Conservation (phyloP, 2,888 invertebrate genomes). For the Cheiracanthium punctorium region DNA sequence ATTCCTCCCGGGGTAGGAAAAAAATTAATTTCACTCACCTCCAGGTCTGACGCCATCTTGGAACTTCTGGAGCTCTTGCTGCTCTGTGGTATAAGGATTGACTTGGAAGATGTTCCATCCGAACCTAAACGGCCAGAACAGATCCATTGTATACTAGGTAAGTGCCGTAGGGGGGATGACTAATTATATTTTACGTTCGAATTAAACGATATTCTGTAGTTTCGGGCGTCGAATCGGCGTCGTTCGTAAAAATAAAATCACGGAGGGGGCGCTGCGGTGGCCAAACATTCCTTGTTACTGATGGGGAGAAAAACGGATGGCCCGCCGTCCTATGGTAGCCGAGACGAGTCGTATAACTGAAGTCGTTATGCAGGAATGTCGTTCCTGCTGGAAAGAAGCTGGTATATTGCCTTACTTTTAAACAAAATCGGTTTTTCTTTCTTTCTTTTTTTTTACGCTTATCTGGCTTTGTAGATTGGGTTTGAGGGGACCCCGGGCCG, state of each 20-base stretch:
- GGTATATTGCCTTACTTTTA: background rate
- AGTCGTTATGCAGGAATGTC: conserved; percentile 6
- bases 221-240: conserved; percentile 52
- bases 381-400: background rate
- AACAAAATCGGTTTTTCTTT: background rate
- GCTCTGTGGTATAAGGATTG: background rate
- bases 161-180: conserved; percentile 37
- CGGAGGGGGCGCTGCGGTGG: conserved; percentile 49
- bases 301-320: conserved; percentile 18
- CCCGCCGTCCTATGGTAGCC: background rate
- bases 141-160: conserved; percentile 30
- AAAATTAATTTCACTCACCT: conserved; percentile 30
- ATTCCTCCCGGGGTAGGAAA: background rate
- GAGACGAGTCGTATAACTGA: background rate
- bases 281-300: conserved; percentile 23
- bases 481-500: too few relatives aligned
- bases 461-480: too few relatives aligned
- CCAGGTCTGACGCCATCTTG: conserved; percentile 48
- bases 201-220: conserved; percentile 47
- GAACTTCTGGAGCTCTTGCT: background rate
- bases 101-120: conserved; percentile 7
- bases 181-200: conserved; percentile 67
- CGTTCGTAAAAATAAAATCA: conserved; percentile 54
- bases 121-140: background rate
- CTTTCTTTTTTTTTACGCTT: too few relatives aligned